These are phyloP conservation scores for Drosophila testacea DNA, from an alignment of 2,888 invertebrate species.

Conservation along the genomic window DNA sequence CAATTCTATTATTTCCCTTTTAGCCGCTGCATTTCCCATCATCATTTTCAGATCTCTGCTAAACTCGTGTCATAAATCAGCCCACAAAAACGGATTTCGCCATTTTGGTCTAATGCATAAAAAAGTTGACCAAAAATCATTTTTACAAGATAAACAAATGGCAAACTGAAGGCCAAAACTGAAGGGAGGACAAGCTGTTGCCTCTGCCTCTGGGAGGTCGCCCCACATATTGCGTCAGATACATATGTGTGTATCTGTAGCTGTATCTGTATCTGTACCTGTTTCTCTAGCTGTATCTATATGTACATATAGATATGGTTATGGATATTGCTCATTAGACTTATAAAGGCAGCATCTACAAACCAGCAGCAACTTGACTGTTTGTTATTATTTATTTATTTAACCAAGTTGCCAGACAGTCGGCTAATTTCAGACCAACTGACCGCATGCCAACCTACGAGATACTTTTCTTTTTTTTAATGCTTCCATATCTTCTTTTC, in stretches of 20 bases:
- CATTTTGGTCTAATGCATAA: conserved; percentile 27
- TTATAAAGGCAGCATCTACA: conserved; percentile 24
- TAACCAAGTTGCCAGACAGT: conserved; percentile 31
- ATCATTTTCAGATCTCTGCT: conserved; percentile 14
- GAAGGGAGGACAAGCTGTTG: conserved; percentile 39
- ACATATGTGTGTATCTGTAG: conserved; percentile 7
- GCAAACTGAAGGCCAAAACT: conserved; percentile 20
- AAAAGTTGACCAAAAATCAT: conserved; percentile 26
- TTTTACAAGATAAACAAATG: conserved; percentile 42
- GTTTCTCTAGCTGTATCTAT: conserved; percentile 15
- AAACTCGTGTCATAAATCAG: conserved; percentile 29
- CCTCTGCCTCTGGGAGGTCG: conserved; percentile 24
- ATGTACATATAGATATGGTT: conserved; percentile 31
- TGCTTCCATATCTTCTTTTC: conserved; percentile 26
- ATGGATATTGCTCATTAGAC: conserved; percentile 53
- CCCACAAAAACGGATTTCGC: conserved; percentile 19
- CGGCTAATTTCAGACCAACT: conserved; percentile 44
- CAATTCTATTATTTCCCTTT: background rate
- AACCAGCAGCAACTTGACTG: background rate
- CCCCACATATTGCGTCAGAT: conserved; percentile 28
- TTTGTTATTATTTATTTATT: conserved; percentile 47
- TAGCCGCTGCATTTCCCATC: conserved; percentile 1
- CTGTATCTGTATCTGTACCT: conserved; percentile 15
- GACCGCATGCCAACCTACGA: conserved; percentile 39
- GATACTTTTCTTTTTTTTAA: conserved; percentile 16